A percentile compares a stretch with the other conserved stretches of the same genome.
These are phyloP conservation scores for Pristionchus exspectatus DNA, from an alignment of 2,888 invertebrate genomes.

Conservation along the genomic window DNA sequence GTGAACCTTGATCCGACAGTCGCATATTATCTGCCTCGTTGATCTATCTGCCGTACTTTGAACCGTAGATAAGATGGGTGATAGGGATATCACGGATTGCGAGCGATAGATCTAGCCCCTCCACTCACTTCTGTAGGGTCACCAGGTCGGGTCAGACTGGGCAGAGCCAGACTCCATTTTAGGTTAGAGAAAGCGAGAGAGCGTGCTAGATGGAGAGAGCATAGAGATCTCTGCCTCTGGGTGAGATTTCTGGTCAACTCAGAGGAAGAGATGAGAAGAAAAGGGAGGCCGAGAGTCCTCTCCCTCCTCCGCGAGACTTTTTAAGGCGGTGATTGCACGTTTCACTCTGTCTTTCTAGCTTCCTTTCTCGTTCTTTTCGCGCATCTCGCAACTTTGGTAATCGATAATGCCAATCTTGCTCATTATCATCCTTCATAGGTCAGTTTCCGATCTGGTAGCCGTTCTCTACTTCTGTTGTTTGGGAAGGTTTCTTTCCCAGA, in stretches of 20 bases:
- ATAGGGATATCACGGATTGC: neutral
- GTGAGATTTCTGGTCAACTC: neutral
- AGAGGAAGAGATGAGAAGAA: neutral
- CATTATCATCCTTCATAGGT: no score
- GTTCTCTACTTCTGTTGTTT: neutral
- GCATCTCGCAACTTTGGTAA: no score
- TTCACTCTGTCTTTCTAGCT: neutral
- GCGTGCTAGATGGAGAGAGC: neutral
- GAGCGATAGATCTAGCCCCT: neutral
- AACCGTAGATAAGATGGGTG: neutral
- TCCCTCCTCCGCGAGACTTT: neutral
- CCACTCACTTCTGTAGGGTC: neutral
- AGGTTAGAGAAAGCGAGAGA: no score
- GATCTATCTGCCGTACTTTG: constrained; percentile 10
- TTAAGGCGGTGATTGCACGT: constrained; percentile 13
- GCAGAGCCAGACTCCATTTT: neutral
- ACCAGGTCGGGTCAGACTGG: neutral
- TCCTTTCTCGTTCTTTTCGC: neutral
- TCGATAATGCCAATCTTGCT: no score
- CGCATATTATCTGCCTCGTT: neutral
- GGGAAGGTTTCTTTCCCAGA: neutral
- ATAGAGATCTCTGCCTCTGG: neutral
- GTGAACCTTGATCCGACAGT: neutral
- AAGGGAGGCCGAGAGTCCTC: neutral
- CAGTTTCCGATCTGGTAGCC: no score